Evolutionary conservation across 1,140 invertebrate genomes (phyloP), one percentile per base, ranked within the genome.

Genomic region (Agrypnia vestita): DNA sequence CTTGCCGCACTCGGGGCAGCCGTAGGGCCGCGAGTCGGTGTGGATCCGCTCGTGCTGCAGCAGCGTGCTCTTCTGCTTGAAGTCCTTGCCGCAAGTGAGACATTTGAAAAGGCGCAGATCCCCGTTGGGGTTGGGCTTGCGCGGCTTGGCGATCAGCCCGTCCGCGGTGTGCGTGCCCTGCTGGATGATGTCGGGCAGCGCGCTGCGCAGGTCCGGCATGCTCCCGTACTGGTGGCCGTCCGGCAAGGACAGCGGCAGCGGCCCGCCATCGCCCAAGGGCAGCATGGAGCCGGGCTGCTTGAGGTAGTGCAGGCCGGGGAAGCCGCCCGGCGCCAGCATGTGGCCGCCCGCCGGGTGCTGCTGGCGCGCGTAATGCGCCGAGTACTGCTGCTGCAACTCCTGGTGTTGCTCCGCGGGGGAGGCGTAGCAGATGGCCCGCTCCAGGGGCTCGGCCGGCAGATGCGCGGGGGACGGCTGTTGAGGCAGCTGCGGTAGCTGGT

Each of bases 1-100:
- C 89, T 96, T 96, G 85, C 95, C 95, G 90, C 95, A 96, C 87
- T 96, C 95, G 17, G 94, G 94, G 88, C 95, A 96, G 78, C 94
- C 94, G 89, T 95, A 96, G 55, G 95, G 95, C 83, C 95, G 88
- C 80, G 94, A 94, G 85, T 96, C 94, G 80, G 95, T 95, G 87
- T 96, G 95, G 84, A 96, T 96, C 82, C 95, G 91, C 89, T 96
- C 95, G 89, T 96, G 95, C 87, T 96, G 94, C 62, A 96, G 90
- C 83, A 96, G 87, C 15, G 95, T 96, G 76, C 94, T 95, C 89
- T 96, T 96, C 89, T 96, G 95, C 86, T 95, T 95, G 88, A 96
- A 96, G 87, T 95, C 95, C 89, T 95, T 96, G 82, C 95, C 95
- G 88, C 95, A 96, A 15, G 94, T 95, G 78, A 95, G 88, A 87